Evolutionary conservation across 92 coral and sea anemone genomes (phyloP).

Genomic region (Anthopleura xanthogrammica): DNA sequence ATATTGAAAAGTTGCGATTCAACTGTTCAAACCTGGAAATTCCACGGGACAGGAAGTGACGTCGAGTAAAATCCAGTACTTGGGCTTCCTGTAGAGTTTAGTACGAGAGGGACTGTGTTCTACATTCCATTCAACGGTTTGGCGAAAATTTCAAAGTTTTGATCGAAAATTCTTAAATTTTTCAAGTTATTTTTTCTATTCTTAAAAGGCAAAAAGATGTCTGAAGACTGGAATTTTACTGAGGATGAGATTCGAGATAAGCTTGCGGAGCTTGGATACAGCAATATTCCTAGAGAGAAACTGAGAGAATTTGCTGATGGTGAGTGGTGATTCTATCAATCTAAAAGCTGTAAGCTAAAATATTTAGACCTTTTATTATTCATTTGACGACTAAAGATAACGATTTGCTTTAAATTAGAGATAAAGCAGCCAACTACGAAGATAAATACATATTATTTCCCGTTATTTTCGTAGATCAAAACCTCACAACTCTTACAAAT

Average conservation of each 20-base stretch:
- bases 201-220: conserved; percentile 24
- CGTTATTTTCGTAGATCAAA: no score
- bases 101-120: not conserved
- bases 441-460: no score
- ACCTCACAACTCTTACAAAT: no score
- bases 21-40: no score
- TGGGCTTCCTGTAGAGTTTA: not conserved
- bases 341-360: not conserved
- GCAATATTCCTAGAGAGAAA: conserved; percentile 81
- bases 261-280: conserved; percentile 83
- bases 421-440: no score
- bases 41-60: no score
- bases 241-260: conserved; percentile 88
- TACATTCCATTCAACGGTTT: conserved; percentile 3
- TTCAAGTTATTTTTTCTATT: not conserved
- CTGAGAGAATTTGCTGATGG: conserved; percentile 83
- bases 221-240: conserved; percentile 64
- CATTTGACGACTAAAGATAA: not conserved
- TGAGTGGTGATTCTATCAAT: conserved; percentile 21
- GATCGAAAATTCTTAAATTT: not conserved
- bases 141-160: conserved; percentile 1
- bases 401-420: no score
- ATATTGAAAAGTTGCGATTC: no score
- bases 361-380: not conserved
- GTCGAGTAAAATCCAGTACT: no score